Base-by-base conservation (phyloP, 2,113 vertebrate genomes). In the Micromys minutus region DNA sequence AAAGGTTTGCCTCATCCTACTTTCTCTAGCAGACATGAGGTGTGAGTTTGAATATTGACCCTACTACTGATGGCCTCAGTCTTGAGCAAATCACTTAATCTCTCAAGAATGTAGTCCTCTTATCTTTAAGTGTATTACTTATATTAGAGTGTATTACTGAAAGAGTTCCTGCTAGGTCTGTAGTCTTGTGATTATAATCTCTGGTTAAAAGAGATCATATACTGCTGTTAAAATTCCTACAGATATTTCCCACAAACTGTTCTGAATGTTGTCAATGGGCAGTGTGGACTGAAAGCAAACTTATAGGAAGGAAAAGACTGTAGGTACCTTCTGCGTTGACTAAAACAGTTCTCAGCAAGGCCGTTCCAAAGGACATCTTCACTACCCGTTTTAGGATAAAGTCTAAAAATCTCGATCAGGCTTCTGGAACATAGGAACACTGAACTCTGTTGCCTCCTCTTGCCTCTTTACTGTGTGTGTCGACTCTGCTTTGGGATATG, bases 81-180 rank as follows among this genome's bases (percentile, higher is more conserved):
- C 92, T 97, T 96, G 88, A 96, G 92, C 85, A 97, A 95, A 96
- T 97, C 88, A 90, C 94, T 97, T 95, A 97, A 96, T 96, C 55
- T 88, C 47, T 93, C 42, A 79, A 92, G 65, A 94, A 92, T 21
- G 0, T 89, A 77, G 93, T 96, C 95, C 90, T 94, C 95, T 96
- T 97, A 94, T 96, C 90, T 97, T 93, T 97, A 96, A 96, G 97
- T n/a, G n/a, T n/a, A n/a, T n/a, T n/a, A n/a, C n/a, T n/a, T n/a
- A n/a, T n/a, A n/a, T 97, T 97, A 89, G 90, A 86, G 86, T 97
- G 94, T 93, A 95, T 96, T 94, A 96, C 95, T 92, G 65, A 85
- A 85, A 45, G 92, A 87, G 42, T 97, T 96, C 45, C 76, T 95
- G 69, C 85, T 90, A 88, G 65, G 50, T 95, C 76, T 97, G 0